Evolutionary conservation across 2,797 vertebrate species (phyloP).

Genomic region (Luscinia luscinia): DNA sequence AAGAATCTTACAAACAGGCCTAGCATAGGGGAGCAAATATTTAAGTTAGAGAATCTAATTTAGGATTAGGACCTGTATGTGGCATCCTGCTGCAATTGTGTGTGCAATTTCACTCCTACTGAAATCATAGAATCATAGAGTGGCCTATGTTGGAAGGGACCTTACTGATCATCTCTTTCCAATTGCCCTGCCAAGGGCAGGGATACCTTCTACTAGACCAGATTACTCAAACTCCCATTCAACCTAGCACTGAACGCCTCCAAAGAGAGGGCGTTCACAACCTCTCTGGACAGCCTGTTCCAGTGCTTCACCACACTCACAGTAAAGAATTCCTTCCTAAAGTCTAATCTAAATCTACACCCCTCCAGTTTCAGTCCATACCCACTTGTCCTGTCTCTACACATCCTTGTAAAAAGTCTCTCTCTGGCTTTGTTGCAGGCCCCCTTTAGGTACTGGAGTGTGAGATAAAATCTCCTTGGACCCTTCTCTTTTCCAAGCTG

Average conservation of each 20-base stretch:
- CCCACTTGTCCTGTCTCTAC: neutral
- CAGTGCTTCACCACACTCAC: neutral
- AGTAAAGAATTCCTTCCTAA: neutral
- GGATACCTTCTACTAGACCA: neutral
- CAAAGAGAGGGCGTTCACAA: neutral
- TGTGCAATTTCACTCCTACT: neutral
- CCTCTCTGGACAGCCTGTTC: neutral
- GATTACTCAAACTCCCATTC: neutral
- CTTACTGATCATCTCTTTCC: neutral
- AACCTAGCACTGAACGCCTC: neutral
- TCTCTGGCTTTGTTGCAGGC: neutral
- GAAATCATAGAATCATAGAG: neutral
- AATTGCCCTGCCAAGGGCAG: neutral
- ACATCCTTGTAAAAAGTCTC: neutral
- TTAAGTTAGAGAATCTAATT: neutral
- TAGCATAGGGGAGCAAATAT: neutral
- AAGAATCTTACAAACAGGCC: neutral
- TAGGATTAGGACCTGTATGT: neutral
- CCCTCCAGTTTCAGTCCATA: neutral
- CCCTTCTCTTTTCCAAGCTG: neutral
- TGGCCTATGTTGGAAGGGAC: neutral
- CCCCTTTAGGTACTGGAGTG: neutral
- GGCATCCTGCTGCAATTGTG: fast-evolving
- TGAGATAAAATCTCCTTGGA: neutral
- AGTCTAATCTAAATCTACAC: neutral